Percentiles rank a stretch among this genome's conserved stretches.
These are phyloP conservation scores for Tadarida brasiliensis DNA, from an alignment of 2,797 vertebrate genomes.

Conservation along the genomic window DNA sequence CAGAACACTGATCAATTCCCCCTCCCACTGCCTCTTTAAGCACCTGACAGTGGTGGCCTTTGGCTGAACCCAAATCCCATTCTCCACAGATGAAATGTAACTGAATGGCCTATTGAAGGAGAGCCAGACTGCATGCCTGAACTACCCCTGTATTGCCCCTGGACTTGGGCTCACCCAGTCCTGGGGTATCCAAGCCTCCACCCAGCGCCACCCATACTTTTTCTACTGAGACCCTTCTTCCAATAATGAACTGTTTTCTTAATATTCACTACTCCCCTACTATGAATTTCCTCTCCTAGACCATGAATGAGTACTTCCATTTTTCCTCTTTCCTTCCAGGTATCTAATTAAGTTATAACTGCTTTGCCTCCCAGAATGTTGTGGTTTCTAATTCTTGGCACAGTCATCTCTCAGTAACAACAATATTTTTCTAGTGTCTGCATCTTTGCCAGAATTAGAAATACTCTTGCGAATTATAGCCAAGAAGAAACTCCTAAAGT, in stretches of 20 bases:
- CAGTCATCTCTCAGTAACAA: not conserved
- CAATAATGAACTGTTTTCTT: not conserved
- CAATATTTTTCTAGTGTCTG: not conserved
- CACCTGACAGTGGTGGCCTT: not conserved
- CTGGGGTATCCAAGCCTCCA: not conserved
- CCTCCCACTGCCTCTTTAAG: not conserved
- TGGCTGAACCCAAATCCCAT: not conserved
- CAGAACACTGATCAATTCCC: not conserved
- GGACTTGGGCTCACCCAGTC: not conserved
- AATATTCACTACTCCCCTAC: not conserved
- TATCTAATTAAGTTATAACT: not conserved
- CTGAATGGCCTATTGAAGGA: not conserved
- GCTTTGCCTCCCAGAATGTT: not conserved
- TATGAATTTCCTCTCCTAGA: not conserved
- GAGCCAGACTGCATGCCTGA: not conserved
- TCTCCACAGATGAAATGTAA: not conserved
- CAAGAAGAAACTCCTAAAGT: not conserved
- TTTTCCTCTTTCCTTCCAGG: not conserved
- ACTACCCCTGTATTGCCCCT: not conserved
- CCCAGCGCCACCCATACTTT: not conserved
- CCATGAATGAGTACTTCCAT: too few species aligned
- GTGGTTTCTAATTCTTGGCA: not conserved
- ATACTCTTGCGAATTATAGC: not conserved
- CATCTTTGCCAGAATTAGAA: not conserved
- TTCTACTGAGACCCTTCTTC: not conserved